phyloP scores from a whole-genome alignment of 2,888 invertebrate genomes.

The Melieria crassipennis region DNA sequence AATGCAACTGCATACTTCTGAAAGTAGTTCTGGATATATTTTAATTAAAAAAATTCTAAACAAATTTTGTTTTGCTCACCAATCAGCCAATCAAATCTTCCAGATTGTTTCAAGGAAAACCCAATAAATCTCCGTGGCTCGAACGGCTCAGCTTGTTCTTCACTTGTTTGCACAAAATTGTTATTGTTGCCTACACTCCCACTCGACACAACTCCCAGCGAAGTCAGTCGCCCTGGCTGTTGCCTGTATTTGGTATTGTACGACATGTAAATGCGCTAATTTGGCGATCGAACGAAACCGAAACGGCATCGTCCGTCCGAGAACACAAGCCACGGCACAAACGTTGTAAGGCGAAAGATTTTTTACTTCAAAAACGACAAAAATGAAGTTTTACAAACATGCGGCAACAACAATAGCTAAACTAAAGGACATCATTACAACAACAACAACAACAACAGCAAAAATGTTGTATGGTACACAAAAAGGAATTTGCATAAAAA shows the following conservation, averaged over 20 bases:
- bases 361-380: background rate
- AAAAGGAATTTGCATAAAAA: constrained; percentile 31
- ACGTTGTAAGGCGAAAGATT: background rate
- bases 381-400: background rate
- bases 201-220: too few species aligned
- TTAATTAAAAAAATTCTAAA: too few species aligned
- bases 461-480: background rate
- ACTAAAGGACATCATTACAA: constrained; percentile 25
- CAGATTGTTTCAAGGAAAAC: too few species aligned
- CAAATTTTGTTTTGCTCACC: too few species aligned
- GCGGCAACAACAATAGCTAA: background rate
- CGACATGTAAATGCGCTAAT: constrained; percentile 60
- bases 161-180: too few species aligned
- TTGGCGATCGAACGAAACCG: constrained; percentile 46
- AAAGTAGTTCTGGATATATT: too few species aligned
- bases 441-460: constrained; percentile 6
- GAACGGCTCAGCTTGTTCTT: too few species aligned
- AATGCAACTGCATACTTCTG: too few species aligned
- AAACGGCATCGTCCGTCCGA: background rate
- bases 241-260: constrained; percentile 55
- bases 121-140: too few species aligned
- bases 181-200: too few species aligned
- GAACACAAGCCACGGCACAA: background rate
- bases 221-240: background rate
- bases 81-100: too few species aligned